phyloP scores from a whole-genome alignment of 2,797 vertebrate species.

The Myripristis jacobus region DNA sequence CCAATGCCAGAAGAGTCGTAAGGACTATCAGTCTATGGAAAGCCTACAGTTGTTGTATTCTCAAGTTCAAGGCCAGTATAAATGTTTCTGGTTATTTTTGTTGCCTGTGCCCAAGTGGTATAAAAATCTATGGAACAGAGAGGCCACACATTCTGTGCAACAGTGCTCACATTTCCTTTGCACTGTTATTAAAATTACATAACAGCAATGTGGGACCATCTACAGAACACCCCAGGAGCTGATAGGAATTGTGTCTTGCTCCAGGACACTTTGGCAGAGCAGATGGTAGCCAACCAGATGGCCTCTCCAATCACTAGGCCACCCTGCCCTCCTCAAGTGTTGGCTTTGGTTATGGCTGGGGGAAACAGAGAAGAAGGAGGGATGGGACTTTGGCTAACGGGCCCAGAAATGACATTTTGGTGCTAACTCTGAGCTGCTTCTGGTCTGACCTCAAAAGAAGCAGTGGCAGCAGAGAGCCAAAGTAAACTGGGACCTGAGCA shows the following conservation, averaged over 20 bases:
- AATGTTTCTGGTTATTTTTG: background rate
- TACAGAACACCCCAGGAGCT: slow-evolving; percentile 10
- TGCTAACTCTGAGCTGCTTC: slow-evolving; percentile 73
- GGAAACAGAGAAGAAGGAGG: slow-evolving; percentile 44
- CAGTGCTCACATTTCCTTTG: slow-evolving; percentile 67
- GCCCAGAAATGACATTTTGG: slow-evolving; percentile 69
- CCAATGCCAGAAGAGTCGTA: background rate
- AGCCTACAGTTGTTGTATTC: background rate
- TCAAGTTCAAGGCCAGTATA: background rate
- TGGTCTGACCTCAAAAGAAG: slow-evolving; percentile 70
- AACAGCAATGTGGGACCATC: background rate
- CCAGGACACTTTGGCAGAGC: slow-evolving; percentile 27
- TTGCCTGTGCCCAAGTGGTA: slow-evolving; percentile 1
- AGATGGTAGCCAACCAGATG: slow-evolving; percentile 11
- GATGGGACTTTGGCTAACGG: slow-evolving; percentile 68
- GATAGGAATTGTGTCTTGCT: slow-evolving; percentile 35
- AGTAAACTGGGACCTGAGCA: slow-evolving; percentile 76
- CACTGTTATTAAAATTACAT: slow-evolving; percentile 20
- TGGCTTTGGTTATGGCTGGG: slow-evolving; percentile 31
- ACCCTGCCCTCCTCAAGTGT: slow-evolving; percentile 31
- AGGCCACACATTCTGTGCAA: slow-evolving; percentile 16
- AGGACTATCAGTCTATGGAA: background rate
- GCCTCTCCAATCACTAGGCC: slow-evolving; percentile 14
- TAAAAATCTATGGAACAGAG: slow-evolving; percentile 32
- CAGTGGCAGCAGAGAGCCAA: slow-evolving; percentile 66